Conservation (phyloP, 2,888 invertebrate genomes). For the Metalampra italica region DNA sequence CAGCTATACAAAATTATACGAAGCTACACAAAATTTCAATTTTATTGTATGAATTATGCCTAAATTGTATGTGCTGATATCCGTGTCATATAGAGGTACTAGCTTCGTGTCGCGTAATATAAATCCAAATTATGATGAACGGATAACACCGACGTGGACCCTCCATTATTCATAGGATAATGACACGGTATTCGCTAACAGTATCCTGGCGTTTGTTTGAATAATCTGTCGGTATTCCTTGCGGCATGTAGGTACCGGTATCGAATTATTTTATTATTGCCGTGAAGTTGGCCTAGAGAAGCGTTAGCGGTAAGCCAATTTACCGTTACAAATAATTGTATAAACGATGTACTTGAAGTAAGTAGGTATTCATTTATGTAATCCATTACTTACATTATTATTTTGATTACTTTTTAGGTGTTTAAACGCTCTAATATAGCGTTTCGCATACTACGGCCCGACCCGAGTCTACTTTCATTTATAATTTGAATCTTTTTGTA, state of each 20-base stretch:
- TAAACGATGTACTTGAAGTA: too few species aligned
- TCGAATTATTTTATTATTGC: slow-evolving; percentile 17
- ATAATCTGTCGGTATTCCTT: slow-evolving; percentile 29
- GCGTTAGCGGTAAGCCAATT: slow-evolving; percentile 11
- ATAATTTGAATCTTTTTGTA: too few species aligned
- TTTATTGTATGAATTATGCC: not conserved
- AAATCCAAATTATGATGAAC: not conserved
- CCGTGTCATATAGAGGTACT: slow-evolving; percentile 32
- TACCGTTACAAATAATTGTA: slow-evolving; percentile 4
- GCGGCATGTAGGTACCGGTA: slow-evolving; percentile 35
- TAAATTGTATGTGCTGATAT: not conserved
- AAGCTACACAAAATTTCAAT: too few species aligned
- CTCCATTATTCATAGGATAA: slow-evolving; percentile 26
- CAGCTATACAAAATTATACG: too few species aligned
- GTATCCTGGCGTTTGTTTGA: slow-evolving; percentile 37
- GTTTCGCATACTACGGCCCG: too few species aligned
- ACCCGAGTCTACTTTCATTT: too few species aligned
- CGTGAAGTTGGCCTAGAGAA: slow-evolving; percentile 7
- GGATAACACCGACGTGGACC: slow-evolving; percentile 13
- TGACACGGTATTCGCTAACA: slow-evolving; percentile 29
- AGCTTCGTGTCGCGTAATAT: slow-evolving; percentile 6
- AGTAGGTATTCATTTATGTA: too few species aligned
- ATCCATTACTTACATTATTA: too few species aligned
- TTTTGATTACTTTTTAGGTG: too few species aligned
- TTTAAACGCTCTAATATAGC: too few species aligned